Evolutionary conservation across 1,140 invertebrate genomes (phyloP).

Genomic region (Samia ricini): DNA sequence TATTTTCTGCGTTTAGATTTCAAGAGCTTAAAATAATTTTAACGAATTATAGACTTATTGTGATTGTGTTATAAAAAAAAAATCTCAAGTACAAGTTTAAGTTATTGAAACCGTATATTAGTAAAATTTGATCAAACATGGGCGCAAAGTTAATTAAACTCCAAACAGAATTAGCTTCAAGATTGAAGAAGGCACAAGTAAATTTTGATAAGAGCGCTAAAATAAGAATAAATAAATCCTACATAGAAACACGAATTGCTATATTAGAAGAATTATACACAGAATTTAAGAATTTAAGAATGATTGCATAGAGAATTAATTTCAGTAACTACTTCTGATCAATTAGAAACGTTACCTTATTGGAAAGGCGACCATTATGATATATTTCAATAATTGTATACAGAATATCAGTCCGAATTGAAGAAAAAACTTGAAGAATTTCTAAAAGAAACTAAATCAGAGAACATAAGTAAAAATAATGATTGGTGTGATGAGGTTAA

Average conservation of each 20-base stretch:
- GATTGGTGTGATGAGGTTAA: constrained; percentile 12
- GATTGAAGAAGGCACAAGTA: background rate
- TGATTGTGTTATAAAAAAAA: too few species aligned
- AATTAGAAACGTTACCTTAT: background rate
- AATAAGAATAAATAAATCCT: background rate
- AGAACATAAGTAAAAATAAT: background rate
- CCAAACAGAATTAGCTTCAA: background rate
- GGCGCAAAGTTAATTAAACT: background rate
- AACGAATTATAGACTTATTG: too few species aligned
- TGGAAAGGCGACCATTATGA: background rate
- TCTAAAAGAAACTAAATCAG: background rate
- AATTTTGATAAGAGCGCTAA: background rate
- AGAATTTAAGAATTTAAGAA: background rate
- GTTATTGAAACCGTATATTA: too few species aligned
- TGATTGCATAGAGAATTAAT: background rate
- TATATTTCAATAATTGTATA: background rate
- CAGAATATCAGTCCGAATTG: background rate
- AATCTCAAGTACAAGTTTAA: too few species aligned
- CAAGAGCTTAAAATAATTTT: background rate
- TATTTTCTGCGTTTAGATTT: background rate
- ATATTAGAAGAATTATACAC: background rate
- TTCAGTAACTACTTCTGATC: background rate
- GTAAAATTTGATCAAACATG: background rate
- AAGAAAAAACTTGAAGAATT: background rate
- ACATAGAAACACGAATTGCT: background rate